Conservation (phyloP, 2,113 vertebrate genomes). For the Holacanthus passer region DNA sequence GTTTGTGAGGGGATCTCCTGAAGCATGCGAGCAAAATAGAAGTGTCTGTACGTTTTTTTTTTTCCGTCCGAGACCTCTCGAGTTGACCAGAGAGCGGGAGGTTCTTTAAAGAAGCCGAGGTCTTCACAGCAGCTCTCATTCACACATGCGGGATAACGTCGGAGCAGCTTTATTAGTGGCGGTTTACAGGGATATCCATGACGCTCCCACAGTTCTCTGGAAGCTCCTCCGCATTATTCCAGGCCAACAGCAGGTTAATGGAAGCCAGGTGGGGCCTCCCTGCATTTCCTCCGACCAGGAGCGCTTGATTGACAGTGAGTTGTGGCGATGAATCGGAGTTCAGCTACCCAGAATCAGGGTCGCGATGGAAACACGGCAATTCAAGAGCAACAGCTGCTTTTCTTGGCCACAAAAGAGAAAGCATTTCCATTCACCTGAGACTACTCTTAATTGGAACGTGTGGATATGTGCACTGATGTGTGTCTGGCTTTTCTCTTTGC, state of each 20-base stretch:
- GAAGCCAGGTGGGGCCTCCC: slow-evolving; percentile 71
- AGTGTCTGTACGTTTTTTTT: slow-evolving; percentile 54
- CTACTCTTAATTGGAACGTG: slow-evolving; percentile 64
- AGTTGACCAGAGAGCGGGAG: slow-evolving; percentile 40
- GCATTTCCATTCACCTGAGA: slow-evolving; percentile 69
- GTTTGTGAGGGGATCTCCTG: slow-evolving; percentile 48
- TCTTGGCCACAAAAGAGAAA: slow-evolving; percentile 64
- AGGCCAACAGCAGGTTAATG: slow-evolving; percentile 77
- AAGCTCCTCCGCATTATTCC: slow-evolving; percentile 70
- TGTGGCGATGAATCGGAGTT: slow-evolving; percentile 61
- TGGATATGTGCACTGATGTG: slow-evolving; percentile 53
- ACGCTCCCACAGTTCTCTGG: slow-evolving; percentile 56
- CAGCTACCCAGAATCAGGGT: slow-evolving; percentile 60
- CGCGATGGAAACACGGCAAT: slow-evolving; percentile 59
- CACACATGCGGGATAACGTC: slow-evolving; percentile 48
- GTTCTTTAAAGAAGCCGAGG: slow-evolving; percentile 37
- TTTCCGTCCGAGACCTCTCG: slow-evolving; percentile 44
- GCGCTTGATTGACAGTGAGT: slow-evolving; percentile 70
- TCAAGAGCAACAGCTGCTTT: slow-evolving; percentile 70
- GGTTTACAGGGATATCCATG: slow-evolving; percentile 66
- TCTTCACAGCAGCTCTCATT: slow-evolving; percentile 58
- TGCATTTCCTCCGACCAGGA: slow-evolving; percentile 57
- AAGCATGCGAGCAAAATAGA: slow-evolving; percentile 44
- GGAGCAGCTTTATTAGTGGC: slow-evolving; percentile 65
- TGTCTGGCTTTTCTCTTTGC: slow-evolving; percentile 67